These are phyloP conservation scores for Plusia festucae DNA, from an alignment of 2,888 invertebrate genomes.

Conservation along the genomic window DNA sequence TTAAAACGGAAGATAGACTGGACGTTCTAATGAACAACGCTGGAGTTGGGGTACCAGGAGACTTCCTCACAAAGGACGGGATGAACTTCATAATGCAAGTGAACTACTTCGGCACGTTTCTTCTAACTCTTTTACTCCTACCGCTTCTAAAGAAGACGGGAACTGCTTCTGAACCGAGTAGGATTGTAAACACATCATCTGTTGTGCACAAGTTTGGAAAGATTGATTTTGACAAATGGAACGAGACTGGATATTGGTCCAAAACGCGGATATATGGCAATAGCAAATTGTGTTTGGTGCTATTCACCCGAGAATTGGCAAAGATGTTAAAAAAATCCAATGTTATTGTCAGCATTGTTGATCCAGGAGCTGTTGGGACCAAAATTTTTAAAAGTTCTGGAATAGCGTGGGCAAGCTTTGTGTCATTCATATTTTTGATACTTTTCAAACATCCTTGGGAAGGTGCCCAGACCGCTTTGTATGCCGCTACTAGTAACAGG, in stretches of 20 bases:
- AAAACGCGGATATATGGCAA: slow-evolving; percentile 87
- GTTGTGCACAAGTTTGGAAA: slow-evolving; percentile 92
- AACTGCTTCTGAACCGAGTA: slow-evolving; percentile 89
- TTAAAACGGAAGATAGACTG: slow-evolving; percentile 91
- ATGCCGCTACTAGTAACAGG: slow-evolving; percentile 92
- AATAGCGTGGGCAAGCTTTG: slow-evolving; percentile 86
- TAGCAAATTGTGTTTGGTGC: slow-evolving; percentile 92
- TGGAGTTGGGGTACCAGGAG: slow-evolving; percentile 92
- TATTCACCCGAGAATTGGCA: slow-evolving; percentile 92
- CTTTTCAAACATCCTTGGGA: slow-evolving; percentile 93
- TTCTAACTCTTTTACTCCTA: slow-evolving; percentile 96
- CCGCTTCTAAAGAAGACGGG: slow-evolving; percentile 92
- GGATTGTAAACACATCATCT: slow-evolving; percentile 94
- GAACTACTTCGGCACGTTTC: slow-evolving; percentile 97
- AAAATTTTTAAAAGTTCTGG: slow-evolving; percentile 90
- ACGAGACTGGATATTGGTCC: slow-evolving; percentile 89
- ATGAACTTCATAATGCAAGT: slow-evolving; percentile 97
- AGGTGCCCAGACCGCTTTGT: slow-evolving; percentile 94
- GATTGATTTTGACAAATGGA: slow-evolving; percentile 91
- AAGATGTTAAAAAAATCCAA: slow-evolving; percentile 90
- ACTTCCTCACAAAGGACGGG: slow-evolving; percentile 92
- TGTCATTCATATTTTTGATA: slow-evolving; percentile 90
- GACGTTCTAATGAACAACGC: slow-evolving; percentile 97
- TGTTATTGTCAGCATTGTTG: slow-evolving; percentile 94
- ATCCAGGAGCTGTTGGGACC: slow-evolving; percentile 95